Evolutionary conservation across 2,113 vertebrate species (phyloP).

Genomic region (Austrofundulus limnaeus): DNA sequence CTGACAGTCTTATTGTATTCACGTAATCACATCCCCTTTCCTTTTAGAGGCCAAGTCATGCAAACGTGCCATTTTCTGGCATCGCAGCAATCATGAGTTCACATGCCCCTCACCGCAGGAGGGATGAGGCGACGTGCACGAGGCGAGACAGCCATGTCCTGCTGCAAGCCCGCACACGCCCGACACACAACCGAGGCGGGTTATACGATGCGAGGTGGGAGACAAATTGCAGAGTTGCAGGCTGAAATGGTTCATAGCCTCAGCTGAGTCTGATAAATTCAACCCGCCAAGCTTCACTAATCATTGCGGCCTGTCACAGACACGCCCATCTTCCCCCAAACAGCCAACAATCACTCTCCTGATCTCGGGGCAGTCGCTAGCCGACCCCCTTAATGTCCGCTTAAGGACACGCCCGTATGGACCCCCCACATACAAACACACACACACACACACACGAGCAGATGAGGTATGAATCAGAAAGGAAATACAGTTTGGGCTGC

Average conservation of each 20-base stretch:
- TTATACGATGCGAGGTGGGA: slow-evolving; percentile 50
- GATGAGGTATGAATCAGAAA: slow-evolving; percentile 27
- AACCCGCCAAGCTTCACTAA: slow-evolving; percentile 70
- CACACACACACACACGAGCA: slow-evolving; percentile 5
- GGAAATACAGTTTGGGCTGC: slow-evolving; percentile 16
- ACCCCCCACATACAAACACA: slow-evolving; percentile 1
- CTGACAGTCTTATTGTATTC: slow-evolving; percentile 7
- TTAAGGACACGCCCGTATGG: slow-evolving; percentile 22
- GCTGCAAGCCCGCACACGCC: slow-evolving; percentile 18
- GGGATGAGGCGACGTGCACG: background rate
- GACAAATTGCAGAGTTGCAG: slow-evolving; percentile 73
- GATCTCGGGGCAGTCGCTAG: slow-evolving; percentile 50
- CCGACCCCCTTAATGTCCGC: slow-evolving; percentile 34
- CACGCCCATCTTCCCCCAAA: slow-evolving; percentile 62
- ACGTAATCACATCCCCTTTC: background rate
- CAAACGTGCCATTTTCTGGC: slow-evolving; percentile 1
- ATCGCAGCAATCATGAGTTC: slow-evolving; percentile 16
- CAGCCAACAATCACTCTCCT: slow-evolving; percentile 35
- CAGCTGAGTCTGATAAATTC: slow-evolving; percentile 75
- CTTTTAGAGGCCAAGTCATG: slow-evolving; percentile 8
- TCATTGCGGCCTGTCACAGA: slow-evolving; percentile 65
- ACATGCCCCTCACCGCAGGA: background rate
- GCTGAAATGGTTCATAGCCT: slow-evolving; percentile 65
- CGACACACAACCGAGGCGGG: slow-evolving; percentile 42
- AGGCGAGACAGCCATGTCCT: slow-evolving; percentile 6